These are phyloP conservation scores for Caranx melampygus DNA, from an alignment of 2,113 vertebrate genomes.

Conservation along the genomic window DNA sequence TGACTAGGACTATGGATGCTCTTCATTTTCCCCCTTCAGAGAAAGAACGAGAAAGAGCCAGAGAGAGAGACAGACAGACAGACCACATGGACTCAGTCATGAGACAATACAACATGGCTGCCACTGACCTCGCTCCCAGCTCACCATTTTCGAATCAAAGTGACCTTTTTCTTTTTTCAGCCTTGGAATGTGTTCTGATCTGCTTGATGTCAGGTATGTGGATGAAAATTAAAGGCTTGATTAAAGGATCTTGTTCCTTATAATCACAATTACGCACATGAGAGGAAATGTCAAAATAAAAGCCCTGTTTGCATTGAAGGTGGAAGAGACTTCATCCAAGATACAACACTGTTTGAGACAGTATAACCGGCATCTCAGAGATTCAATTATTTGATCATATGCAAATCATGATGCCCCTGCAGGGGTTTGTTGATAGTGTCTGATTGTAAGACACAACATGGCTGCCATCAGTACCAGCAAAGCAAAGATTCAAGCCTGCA, in stretches of 20 bases:
- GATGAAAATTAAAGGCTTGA: not conserved
- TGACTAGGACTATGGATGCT: constrained; percentile 63
- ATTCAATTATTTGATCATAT: constrained; percentile 28
- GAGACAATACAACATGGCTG: constrained; percentile 68
- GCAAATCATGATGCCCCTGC: not conserved
- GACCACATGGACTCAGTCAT: constrained; percentile 71
- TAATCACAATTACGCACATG: not conserved
- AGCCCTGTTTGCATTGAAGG: not conserved
- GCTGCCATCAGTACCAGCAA: constrained; percentile 17
- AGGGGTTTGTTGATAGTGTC: not conserved
- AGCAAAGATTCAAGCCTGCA: constrained; percentile 16
- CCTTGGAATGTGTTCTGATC: not conserved
- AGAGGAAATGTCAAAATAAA: constrained; percentile 13
- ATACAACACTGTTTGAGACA: not conserved
- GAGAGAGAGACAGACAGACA: constrained; percentile 1
- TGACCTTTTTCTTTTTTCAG: constrained; percentile 46
- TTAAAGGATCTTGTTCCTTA: not conserved
- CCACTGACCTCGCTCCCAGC: constrained; percentile 33
- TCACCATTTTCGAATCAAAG: constrained; percentile 8
- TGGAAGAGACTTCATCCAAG: not conserved
- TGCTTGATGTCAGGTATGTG: not conserved
- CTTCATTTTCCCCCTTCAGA: constrained; percentile 69
- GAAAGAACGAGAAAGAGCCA: not conserved
- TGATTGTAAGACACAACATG: constrained; percentile 17
- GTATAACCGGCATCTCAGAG: not conserved